A percentile compares a stretch with the other conserved stretches of the same genome.
Evolutionary conservation across 37 sponge, comb jelly and placozoan species (phyloP).

Genomic region (Axinella damicornis): DNA sequence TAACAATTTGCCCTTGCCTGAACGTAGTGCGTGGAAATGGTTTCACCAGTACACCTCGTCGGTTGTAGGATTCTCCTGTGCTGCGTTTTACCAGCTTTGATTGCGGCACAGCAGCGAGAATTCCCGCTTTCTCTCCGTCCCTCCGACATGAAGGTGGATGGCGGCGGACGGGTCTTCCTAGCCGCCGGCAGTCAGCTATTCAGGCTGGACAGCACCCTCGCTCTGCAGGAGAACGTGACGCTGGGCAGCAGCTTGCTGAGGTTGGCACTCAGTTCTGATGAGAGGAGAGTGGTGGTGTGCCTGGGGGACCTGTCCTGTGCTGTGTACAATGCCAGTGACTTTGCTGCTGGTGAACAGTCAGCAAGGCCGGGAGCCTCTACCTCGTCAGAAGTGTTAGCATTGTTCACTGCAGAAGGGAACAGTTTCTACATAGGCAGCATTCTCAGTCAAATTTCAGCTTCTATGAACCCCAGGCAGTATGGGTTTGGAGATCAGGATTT

Average conservation of each 20-base stretch:
- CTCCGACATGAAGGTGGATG: conserved; percentile 18
- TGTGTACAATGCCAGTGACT: conserved; percentile 28
- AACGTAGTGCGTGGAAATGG: too few relatives aligned
- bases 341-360: neutral
- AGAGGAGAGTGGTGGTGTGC: conserved; percentile 26
- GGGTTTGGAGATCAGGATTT: neutral
- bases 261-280: conserved; percentile 27
- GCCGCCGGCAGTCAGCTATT: conserved; percentile 31
- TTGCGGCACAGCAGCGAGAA: too few relatives aligned
- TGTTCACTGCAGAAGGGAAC: conserved; percentile 12
- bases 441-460: neutral
- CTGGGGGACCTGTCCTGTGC: conserved; percentile 21
- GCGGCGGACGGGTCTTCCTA: conserved; percentile 17
- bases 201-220: conserved; percentile 17
- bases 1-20: too few relatives aligned
- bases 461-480: neutral
- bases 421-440: conserved; percentile 20
- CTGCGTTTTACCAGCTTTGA: too few relatives aligned
- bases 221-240: conserved; percentile 8
- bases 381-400: neutral
- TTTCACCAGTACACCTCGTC: too few relatives aligned
- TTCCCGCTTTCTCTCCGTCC: too few relatives aligned
- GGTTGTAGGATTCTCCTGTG: too few relatives aligned
- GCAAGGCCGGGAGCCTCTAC: neutral
- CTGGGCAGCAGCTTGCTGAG: neutral